Conservation (phyloP, 2,113 vertebrate species). For the Gallinago media region DNA sequence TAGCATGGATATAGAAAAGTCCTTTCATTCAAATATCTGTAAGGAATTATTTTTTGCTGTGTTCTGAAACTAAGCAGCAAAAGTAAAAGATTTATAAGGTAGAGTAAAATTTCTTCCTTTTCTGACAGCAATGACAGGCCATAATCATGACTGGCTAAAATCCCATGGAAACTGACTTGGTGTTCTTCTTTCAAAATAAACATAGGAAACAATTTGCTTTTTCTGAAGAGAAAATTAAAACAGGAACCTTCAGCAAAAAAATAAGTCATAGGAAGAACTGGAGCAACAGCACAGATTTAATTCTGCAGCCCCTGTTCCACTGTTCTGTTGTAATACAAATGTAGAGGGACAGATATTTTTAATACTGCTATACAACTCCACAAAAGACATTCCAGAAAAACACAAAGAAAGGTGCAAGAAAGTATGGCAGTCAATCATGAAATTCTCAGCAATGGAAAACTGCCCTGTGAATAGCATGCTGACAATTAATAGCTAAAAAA, state of each 20-base stretch:
- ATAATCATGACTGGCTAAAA: not conserved
- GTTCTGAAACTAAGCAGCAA: not conserved
- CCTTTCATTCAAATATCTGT: not conserved
- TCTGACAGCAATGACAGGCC: not conserved
- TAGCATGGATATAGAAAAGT: not conserved
- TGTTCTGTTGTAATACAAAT: not conserved
- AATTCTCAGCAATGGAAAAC: not conserved
- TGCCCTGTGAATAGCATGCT: accelerated
- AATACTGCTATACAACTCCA: not conserved
- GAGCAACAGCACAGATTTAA: not conserved
- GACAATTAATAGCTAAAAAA: not conserved
- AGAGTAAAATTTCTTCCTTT: not conserved
- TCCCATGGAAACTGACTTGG: not conserved
- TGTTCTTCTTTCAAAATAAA: not conserved
- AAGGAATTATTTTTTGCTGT: not conserved
- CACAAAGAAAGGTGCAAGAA: not conserved
- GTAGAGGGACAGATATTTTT: not conserved
- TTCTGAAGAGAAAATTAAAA: not conserved
- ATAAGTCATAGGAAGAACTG: not conserved
- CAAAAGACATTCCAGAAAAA: not conserved
- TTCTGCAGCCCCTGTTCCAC: accelerated
- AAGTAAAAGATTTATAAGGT: not conserved
- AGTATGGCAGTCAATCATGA: not conserved
- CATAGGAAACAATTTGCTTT: not conserved
- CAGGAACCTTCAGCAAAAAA: not conserved